Conservation (phyloP, 2,113 vertebrate species). For the Phoxinus phoxinus region DNA sequence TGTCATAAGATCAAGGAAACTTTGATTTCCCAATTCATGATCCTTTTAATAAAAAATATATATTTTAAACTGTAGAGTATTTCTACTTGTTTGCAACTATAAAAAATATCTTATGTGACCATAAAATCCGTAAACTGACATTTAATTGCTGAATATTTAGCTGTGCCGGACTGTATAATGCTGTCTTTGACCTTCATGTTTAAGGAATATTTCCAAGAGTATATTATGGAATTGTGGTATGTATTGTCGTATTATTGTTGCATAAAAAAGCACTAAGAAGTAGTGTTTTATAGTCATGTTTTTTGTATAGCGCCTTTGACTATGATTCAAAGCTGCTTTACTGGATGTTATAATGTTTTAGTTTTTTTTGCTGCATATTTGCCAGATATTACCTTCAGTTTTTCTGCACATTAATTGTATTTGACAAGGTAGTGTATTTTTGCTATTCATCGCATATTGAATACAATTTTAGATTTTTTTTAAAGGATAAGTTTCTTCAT, state of each 20-base stretch:
- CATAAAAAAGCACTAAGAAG: background rate
- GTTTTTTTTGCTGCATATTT: background rate
- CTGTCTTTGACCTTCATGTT: background rate
- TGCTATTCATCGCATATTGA: background rate
- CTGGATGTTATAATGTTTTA: background rate
- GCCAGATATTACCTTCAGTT: background rate
- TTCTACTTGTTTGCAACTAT: background rate
- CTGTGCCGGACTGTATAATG: background rate
- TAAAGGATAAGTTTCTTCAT: slow-evolving; percentile 12
- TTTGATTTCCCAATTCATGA: too few species aligned
- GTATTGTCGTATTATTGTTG: background rate
- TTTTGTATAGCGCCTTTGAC: background rate
- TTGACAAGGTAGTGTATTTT: background rate
- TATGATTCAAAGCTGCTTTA: background rate
- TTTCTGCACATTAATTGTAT: background rate
- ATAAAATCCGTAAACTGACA: background rate
- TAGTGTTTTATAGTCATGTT: background rate
- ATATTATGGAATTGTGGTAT: background rate
- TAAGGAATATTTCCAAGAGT: background rate
- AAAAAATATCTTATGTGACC: background rate
- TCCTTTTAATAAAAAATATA: too few species aligned
- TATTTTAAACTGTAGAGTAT: background rate
- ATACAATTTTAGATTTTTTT: slow-evolving; percentile 7
- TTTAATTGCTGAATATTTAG: background rate
- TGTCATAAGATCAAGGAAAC: too few species aligned